Evolutionary conservation across 2,888 invertebrate species (phyloP).

Genomic region (Cheiracanthium punctorium): DNA sequence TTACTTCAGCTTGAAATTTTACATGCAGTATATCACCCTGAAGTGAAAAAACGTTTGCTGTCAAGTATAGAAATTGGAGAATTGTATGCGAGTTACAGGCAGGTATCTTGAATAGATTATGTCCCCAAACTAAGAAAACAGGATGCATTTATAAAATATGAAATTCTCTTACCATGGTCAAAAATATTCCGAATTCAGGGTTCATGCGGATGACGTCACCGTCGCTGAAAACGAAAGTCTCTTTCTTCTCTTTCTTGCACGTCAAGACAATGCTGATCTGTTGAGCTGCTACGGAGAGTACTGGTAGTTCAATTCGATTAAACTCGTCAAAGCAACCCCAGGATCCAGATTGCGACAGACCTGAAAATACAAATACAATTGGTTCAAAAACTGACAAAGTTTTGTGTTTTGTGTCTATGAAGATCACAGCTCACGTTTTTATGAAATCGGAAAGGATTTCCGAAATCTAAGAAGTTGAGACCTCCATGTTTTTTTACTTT

Average conservation of each 20-base stretch:
- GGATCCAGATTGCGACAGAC: conserved; percentile 94
- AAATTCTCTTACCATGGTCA: conserved; percentile 88
- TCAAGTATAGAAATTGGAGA: no score
- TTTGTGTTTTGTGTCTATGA: neutral
- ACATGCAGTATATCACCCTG: no score
- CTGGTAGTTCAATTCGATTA: conserved; percentile 93
- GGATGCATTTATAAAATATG: neutral
- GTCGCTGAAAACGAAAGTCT: conserved; percentile 93
- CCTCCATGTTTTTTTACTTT: no score
- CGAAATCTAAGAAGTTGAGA: no score
- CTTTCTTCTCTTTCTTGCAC: conserved; percentile 95
- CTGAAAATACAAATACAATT: conserved; percentile 75
- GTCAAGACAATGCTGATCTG: conserved; percentile 92
- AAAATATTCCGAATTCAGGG: conserved; percentile 96
- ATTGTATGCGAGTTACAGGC: no score
- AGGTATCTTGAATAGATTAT: no score
- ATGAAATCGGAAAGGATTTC: no score
- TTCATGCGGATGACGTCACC: conserved; percentile 95
- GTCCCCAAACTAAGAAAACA: no score
- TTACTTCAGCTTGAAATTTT: no score
- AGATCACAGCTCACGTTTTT: no score
- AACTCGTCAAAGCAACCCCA: conserved; percentile 99
- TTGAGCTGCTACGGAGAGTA: conserved; percentile 95
- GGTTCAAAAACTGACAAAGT: neutral
- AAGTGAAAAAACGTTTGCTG: no score